These are phyloP conservation scores for Drosophila novamexicana DNA, from an alignment of 1,140 invertebrate genomes.

Conservation along the genomic window DNA sequence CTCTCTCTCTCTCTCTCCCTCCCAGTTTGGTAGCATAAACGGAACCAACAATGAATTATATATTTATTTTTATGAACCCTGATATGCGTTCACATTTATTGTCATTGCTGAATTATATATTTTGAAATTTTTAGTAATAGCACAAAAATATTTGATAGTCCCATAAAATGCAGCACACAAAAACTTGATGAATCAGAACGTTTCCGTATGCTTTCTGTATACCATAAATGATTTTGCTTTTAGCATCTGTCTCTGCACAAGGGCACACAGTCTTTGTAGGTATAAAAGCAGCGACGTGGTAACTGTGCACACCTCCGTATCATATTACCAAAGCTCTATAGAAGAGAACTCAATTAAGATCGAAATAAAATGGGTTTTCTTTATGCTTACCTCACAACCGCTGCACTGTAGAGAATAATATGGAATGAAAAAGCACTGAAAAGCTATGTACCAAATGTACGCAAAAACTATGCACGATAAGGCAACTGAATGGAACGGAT, in stretches of 20 bases:
- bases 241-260: not conserved
- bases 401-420: conserved; percentile 18
- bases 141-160: no score
- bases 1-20: no score
- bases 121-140: no score
- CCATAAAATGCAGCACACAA: no score
- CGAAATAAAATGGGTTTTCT: not conserved
- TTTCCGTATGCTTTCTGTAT: no score
- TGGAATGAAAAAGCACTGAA: not conserved
- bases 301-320: not conserved
- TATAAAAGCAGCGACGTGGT: not conserved
- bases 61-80: no score
- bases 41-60: no score
- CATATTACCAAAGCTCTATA: not conserved
- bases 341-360: not conserved
- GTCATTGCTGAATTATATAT: no score
- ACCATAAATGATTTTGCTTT: no score
- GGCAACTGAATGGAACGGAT: not conserved
- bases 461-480: not conserved
- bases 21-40: no score
- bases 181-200: no score
- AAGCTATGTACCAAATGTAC: not conserved
- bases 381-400: conserved; percentile 17
- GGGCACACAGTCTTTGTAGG: conserved; percentile 1
- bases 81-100: no score